Percentiles rank a stretch among this genome's conserved stretches.
These are phyloP conservation scores for Hypotaenidia philippensis DNA, from an alignment of 2,797 vertebrate species.

Conservation along the genomic window DNA sequence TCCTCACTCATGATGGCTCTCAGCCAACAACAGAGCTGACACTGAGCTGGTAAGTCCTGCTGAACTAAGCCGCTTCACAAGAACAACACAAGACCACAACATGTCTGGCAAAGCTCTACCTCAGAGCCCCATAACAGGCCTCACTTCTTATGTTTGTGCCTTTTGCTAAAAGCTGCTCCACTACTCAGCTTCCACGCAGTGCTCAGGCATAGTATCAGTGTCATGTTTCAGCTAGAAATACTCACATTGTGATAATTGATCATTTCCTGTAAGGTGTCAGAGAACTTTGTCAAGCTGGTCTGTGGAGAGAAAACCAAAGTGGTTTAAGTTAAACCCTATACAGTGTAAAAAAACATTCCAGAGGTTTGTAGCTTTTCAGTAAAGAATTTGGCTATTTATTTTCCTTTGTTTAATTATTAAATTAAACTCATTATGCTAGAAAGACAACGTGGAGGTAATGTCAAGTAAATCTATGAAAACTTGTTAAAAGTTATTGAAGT, in stretches of 20 bases:
- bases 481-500: neutral
- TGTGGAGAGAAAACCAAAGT: slow-evolving; percentile 70
- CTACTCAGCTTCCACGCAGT: neutral
- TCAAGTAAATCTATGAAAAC: neutral
- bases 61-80: neutral
- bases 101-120: neutral
- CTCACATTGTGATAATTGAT: slow-evolving; percentile 97
- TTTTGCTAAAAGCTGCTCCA: neutral
- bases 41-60: neutral
- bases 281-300: slow-evolving; percentile 94
- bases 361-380: neutral
- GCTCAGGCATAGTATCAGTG: neutral
- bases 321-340: neutral
- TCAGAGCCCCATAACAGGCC: neutral
- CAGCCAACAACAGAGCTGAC: neutral
- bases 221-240: neutral
- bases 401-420: neutral
- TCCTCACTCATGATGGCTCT: neutral
- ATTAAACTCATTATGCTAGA: neutral
- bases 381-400: neutral
- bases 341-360: neutral
- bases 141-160: neutral
- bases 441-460: neutral
- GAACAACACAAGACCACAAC: neutral
- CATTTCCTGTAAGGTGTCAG: slow-evolving; percentile 97